Percentiles rank a stretch among this genome's conserved stretches.
These are phyloP conservation scores for Whitmania pigra DNA, from an alignment of 1,140 invertebrate genomes.

Conservation along the genomic window DNA sequence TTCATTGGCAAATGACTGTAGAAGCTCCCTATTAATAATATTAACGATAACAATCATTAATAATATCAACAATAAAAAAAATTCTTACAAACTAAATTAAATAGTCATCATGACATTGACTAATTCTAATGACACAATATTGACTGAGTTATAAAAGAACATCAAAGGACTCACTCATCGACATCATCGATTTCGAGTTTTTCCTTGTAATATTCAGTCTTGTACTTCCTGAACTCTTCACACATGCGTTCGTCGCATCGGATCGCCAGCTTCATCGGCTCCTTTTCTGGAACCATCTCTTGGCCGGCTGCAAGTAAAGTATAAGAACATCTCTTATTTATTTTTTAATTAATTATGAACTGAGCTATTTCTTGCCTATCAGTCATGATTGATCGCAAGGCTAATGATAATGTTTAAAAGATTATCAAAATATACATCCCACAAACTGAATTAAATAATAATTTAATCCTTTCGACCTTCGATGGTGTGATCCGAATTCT, in stretches of 20 bases:
- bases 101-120: constrained; percentile 3
- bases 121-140: neutral
- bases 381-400: no score
- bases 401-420: no score
- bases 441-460: no score
- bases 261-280: constrained; percentile 26
- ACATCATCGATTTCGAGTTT: constrained; percentile 69
- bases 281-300: constrained; percentile 29
- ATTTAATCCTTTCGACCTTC: no score
- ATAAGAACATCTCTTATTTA: no score
- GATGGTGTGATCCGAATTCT: neutral
- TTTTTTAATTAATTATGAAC: no score
- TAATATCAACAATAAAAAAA: neutral
- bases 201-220: constrained; percentile 77
- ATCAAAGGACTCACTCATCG: constrained; percentile 28
- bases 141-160: neutral
- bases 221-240: constrained; percentile 69
- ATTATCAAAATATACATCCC: no score
- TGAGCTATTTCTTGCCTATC: no score
- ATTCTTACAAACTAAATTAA: neutral
- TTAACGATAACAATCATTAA: neutral
- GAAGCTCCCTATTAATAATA: constrained; percentile 52
- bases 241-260: constrained; percentile 34
- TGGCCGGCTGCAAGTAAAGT: no score
- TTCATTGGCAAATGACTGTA: constrained; percentile 65